Percentiles rank a stretch among this genome's conserved stretches.
These are phyloP conservation scores for Agrilus cyanescens DNA, from an alignment of 2,888 invertebrate genomes.

Conservation along the genomic window DNA sequence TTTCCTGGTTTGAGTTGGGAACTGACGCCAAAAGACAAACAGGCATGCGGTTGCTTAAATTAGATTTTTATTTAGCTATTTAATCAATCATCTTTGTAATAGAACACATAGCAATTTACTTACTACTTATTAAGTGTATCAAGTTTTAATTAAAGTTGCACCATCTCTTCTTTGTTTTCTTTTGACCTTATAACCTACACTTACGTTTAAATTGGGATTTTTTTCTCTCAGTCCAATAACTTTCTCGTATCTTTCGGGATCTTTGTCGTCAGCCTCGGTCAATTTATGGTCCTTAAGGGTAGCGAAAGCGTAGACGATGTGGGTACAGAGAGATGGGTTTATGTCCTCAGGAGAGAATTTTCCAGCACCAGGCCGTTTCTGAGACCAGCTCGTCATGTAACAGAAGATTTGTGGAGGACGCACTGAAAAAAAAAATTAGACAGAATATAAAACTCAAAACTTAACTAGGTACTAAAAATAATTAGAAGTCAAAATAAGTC, in stretches of 20 bases:
- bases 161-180: too few species aligned
- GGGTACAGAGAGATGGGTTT: slow-evolving; percentile 82
- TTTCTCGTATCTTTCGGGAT: slow-evolving; percentile 75
- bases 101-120: too few species aligned
- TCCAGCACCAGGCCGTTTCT: slow-evolving; percentile 78
- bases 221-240: slow-evolving; percentile 76
- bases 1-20: too few species aligned
- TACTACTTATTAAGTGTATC: too few species aligned
- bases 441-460: neutral
- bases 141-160: too few species aligned
- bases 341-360: slow-evolving; percentile 84
- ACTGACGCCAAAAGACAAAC: too few species aligned
- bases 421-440: slow-evolving; percentile 38
- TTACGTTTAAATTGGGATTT: slow-evolving; percentile 76
- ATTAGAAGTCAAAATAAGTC: too few species aligned
- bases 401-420: slow-evolving; percentile 84
- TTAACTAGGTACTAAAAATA: too few species aligned
- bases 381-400: slow-evolving; percentile 94
- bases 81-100: too few species aligned
- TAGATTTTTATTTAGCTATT: too few species aligned
- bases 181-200: slow-evolving; percentile 6
- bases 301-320: slow-evolving; percentile 90
- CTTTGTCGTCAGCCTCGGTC: slow-evolving; percentile 67
- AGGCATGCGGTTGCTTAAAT: too few species aligned
- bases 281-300: slow-evolving; percentile 77